A percentile compares a stretch with the other conserved stretches of the same genome.
Evolutionary conservation across 37 sponge, comb jelly and placozoan genomes (phyloP).

Genomic region (Haliclona indistincta): DNA sequence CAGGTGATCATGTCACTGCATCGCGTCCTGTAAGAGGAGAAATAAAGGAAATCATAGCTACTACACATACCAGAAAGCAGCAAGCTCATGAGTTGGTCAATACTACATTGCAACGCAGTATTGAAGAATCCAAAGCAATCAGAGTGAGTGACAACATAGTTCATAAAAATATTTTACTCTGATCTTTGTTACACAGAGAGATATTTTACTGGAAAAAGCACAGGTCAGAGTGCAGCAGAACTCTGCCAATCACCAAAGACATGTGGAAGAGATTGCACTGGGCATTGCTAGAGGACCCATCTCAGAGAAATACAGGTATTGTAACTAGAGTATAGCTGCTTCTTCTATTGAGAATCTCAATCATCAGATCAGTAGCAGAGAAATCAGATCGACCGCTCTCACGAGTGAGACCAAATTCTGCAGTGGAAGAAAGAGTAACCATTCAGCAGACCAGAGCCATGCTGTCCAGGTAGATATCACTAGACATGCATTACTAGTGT

Average conservation of each 20-base stretch:
- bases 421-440: conserved; percentile 29
- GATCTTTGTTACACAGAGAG: conserved; percentile 16
- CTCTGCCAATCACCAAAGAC: conserved; percentile 22
- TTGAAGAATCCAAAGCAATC: conserved; percentile 20
- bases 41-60: conserved; percentile 30
- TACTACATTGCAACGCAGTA: conserved; percentile 12
- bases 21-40: conserved; percentile 20
- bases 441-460: conserved; percentile 26
- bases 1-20: conserved; percentile 7
- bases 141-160: not conserved
- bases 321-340: not conserved
- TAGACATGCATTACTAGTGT: not conserved
- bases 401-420: conserved; percentile 43
- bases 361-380: conserved; percentile 53
- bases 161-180: not conserved
- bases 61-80: conserved; percentile 8
- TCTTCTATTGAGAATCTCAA: not conserved
- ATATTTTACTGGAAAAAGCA: conserved; percentile 40
- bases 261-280: conserved; percentile 51
- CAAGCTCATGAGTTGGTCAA: conserved; percentile 42
- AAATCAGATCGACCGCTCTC: conserved; percentile 49
- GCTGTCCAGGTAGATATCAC: conserved; percentile 35
- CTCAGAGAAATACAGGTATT: conserved; percentile 51
- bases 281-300: conserved; percentile 54
- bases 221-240: conserved; percentile 44